Base-by-base conservation (phyloP, 2,113 vertebrate genomes). In the Caranx melampygus region DNA sequence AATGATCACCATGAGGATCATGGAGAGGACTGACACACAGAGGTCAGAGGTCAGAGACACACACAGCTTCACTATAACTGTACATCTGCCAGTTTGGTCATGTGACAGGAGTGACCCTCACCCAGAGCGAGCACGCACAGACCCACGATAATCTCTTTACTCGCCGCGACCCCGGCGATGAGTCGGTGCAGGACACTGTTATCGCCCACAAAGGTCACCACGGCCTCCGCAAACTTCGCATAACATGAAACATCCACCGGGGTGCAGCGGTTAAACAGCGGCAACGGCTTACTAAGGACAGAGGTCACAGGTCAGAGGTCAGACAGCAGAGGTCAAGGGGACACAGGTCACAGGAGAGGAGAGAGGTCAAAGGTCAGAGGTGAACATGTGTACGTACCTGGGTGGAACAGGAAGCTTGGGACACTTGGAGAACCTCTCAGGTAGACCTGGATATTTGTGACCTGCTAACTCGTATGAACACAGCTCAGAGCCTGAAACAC, bases 71-170 rank as follows among this genome's bases (percentile, higher is more conserved):
- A 26, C 26, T 26, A 26, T 26, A 26, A 26, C 26, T 26, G 26
- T 26, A 26, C 26, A 26, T 26, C 26, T 26, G 26, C 26, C 26
- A 26, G 26, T 26, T 26, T 26, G 26, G 40, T 37, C 35, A 37
- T 2, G 11, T 7, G 8, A 2, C 40, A 37, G 40, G 18, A 6
- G 15, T 18, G 45, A 51, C n/a, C 16, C 88, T 97, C 96, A 99
- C 98, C 97, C 94, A 99, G 95, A 82, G 98, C 98, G 66, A 99
- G 96, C 75, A 99, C 95, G 89, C 98, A 99, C 94, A 99, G 97
- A 90, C 98, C 98, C 84, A 98, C 94, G 95, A 99, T 99, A 96
- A 99, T 97, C 94, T 99, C 98, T 94, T 97, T 99, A 94, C 97
- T 98, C 94, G 97, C 97, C 84, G 97, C 96, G 88, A 99, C 96